These are phyloP conservation scores for Cyanistes caeruleus DNA, from an alignment of 2,113 vertebrate genomes.

Conservation along the genomic window DNA sequence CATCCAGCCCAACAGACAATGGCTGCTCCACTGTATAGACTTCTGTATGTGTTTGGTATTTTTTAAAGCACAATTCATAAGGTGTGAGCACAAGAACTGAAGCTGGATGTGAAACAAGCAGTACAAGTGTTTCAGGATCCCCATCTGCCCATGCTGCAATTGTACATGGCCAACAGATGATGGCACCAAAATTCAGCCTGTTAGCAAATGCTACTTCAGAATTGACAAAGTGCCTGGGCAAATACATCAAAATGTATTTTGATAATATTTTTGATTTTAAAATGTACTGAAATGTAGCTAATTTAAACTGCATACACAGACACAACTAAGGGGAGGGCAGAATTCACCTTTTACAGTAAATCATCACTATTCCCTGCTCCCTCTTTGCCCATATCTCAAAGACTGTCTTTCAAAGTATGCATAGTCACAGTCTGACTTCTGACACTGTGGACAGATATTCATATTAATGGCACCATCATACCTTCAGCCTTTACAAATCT, in stretches of 20 bases:
- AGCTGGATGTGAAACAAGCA: neutral
- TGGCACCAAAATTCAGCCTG: conserved; percentile 67
- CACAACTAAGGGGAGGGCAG: neutral
- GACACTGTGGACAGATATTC: neutral
- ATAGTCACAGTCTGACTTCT: neutral
- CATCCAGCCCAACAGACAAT: neutral
- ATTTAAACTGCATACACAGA: neutral
- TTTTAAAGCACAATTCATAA: neutral
- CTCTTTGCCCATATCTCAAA: neutral
- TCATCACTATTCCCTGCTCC: neutral
- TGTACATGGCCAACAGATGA: conserved; percentile 51
- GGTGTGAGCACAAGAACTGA: neutral
- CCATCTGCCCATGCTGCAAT: neutral
- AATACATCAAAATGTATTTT: neutral
- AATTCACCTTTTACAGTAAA: neutral
- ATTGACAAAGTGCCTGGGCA: neutral
- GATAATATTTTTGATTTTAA: no score
- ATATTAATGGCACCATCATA: neutral
- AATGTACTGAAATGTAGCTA: neutral
- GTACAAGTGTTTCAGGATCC: neutral
- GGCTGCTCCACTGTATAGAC: neutral
- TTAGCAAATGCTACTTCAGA: neutral
- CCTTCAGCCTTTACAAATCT: neutral
- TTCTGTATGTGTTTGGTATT: neutral
- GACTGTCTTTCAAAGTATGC: neutral